Base-by-base conservation (phyloP, 2,797 vertebrate species). In the Sphaeramia orbicularis region DNA sequence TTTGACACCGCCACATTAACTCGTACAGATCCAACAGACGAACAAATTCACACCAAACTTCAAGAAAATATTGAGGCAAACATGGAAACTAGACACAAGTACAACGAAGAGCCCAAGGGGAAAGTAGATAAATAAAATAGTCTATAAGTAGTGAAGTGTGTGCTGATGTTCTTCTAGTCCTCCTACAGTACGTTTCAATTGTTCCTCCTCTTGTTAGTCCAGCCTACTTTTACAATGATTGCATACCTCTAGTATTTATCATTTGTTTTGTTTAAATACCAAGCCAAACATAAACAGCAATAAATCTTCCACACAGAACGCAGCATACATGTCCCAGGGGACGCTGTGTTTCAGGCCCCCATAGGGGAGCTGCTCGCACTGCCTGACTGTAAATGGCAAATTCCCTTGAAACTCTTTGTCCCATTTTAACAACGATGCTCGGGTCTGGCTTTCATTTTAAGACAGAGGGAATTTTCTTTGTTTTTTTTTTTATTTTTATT, bases 191-290 rank as follows among this genome's bases (percentile, higher is more conserved):
- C 43, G 52, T 71, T 61, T 68, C 14, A 65, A 60, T 40, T 18
- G 40, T 61, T 71, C 15, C 32, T 65, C 55, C 32, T 77, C 24
- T 57, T 67, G 68, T 65, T 81, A 58, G 60, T 52, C 45, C 67
- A 85, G 85, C 76, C 85, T 85, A 74, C 73, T 87, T 89, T 81
- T 68, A 48, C 30, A 18, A 32, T 19, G 37, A 81, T 66, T 69
- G 45, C 61, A 65, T 50, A 56, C 52, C 56, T 66, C 18, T 49
- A 72, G 75, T 84, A 86, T 89, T 86, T 84, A 85, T 86, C 79
- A 86, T 85, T 84, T 88, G 78, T 79, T 88, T 86, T 89, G 85
- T 89, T 90, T 91, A 88, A 91, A 92, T 91, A 89, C 83, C 91
- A 91, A 85, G 85, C 74, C 80, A 78, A 81, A 89, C 86, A 89